phyloP scores from a whole-genome alignment of 2,113 vertebrate genomes.

The Choloepus hoffmanni region DNA sequence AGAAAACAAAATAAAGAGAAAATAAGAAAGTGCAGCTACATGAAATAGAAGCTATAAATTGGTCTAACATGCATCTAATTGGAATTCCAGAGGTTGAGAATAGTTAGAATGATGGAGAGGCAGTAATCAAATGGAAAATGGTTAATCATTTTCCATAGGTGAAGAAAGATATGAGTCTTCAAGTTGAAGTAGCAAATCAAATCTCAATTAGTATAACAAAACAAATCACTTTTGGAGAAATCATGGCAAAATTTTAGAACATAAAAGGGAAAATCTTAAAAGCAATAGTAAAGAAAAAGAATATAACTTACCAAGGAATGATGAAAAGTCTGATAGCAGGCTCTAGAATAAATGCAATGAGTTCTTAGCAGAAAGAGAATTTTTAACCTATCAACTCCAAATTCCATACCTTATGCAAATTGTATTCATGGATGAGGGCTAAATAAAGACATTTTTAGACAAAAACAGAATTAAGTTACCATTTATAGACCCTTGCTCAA shows the following conservation, averaged over 20 bases:
- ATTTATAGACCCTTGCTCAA: neutral
- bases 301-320: neutral
- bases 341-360: neutral
- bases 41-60: neutral
- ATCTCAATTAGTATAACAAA: neutral
- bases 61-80: neutral
- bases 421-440: neutral
- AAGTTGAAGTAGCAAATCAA: neutral
- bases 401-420: neutral
- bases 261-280: neutral
- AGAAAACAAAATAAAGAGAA: neutral
- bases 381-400: neutral
- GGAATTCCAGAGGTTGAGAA: neutral
- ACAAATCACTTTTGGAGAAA: slow-evolving; percentile 12
- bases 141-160: neutral
- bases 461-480: neutral
- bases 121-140: neutral
- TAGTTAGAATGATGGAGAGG: neutral
- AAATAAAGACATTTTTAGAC: slow-evolving; percentile 23
- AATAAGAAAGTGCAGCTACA: neutral
- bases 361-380: neutral
- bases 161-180: neutral
- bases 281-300: neutral
- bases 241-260: neutral
- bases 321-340: neutral